A percentile compares a stretch with the other conserved stretches of the same genome.
Evolutionary conservation across 2,113 vertebrate genomes (phyloP).

Genomic region (Bungarus multicinctus): DNA sequence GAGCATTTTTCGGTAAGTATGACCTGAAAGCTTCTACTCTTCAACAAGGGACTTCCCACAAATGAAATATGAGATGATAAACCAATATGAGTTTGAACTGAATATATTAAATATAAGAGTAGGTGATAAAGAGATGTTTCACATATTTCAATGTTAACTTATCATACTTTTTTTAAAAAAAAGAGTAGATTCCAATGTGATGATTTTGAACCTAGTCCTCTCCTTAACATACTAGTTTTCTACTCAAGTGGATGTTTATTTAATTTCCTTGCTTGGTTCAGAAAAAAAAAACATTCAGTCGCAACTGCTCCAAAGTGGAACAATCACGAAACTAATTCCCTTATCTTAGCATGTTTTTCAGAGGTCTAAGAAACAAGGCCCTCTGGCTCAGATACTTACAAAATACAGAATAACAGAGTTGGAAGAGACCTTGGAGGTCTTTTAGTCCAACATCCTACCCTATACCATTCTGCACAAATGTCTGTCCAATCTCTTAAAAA

Average conservation of each 20-base stretch:
- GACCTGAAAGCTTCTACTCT: background rate
- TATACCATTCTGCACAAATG: background rate
- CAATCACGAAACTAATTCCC: background rate
- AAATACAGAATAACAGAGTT: background rate
- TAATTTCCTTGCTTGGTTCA: background rate
- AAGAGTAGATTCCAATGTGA: background rate
- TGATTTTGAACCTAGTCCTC: background rate
- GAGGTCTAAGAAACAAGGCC: background rate
- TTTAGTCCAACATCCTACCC: background rate
- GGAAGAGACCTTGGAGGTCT: background rate
- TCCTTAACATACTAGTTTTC: background rate
- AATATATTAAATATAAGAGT: background rate
- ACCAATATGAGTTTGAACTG: background rate
- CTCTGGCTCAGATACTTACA: background rate
- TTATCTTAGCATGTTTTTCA: background rate
- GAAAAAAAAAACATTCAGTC: background rate
- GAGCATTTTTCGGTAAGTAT: background rate
- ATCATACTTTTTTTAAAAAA: background rate
- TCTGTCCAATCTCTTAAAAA: background rate
- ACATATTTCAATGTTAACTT: background rate
- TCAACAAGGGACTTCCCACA: background rate
- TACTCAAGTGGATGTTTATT: background rate
- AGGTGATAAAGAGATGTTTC: background rate
- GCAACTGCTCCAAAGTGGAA: background rate
- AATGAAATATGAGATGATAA: background rate